These are phyloP conservation scores for Mesorhabditis belari DNA, from an alignment of 2,888 invertebrate species.

Conservation along the genomic window DNA sequence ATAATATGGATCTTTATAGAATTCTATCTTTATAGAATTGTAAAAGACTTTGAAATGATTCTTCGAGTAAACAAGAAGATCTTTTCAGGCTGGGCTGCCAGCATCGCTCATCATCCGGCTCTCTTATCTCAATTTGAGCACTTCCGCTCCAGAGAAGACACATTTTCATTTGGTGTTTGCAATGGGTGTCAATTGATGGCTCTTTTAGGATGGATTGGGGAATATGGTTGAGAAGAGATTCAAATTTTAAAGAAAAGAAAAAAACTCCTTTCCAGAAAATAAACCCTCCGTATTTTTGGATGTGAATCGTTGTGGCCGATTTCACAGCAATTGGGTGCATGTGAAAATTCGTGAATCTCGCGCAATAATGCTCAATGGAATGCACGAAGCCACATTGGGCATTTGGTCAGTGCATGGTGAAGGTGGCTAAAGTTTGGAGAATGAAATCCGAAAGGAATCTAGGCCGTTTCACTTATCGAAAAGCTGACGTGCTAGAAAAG, in stretches of 20 bases:
- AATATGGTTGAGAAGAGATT: slow-evolving; percentile 16
- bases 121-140: slow-evolving; percentile 71
- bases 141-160: slow-evolving; percentile 68
- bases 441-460: no score
- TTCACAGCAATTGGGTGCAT: slow-evolving; percentile 73
- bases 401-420: slow-evolving; percentile 96
- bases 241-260: slow-evolving; percentile 3
- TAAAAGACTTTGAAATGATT: no score
- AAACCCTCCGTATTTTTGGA: slow-evolving; percentile 60
- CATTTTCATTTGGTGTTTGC: slow-evolving; percentile 93
- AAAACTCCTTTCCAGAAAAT: slow-evolving; percentile 4
- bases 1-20: no score
- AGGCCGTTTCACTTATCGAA: slow-evolving; percentile 60
- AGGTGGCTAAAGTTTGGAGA: no score
- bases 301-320: slow-evolving; percentile 82
- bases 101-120: slow-evolving; percentile 72
- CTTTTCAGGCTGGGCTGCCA: slow-evolving; percentile 82
- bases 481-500: slow-evolving; percentile 48
- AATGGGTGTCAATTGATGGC: slow-evolving; percentile 97
- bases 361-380: slow-evolving; percentile 78
- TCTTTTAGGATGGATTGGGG: slow-evolving; percentile 75
- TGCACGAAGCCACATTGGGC: slow-evolving; percentile 81
- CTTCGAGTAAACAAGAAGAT: no score
- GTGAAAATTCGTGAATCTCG: slow-evolving; percentile 57
- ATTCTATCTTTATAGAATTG: no score